A percentile compares a stretch with the other conserved stretches of the same genome.
These are phyloP conservation scores for Podabrus alpinus DNA, from an alignment of 2,888 invertebrate genomes.

Conservation along the genomic window DNA sequence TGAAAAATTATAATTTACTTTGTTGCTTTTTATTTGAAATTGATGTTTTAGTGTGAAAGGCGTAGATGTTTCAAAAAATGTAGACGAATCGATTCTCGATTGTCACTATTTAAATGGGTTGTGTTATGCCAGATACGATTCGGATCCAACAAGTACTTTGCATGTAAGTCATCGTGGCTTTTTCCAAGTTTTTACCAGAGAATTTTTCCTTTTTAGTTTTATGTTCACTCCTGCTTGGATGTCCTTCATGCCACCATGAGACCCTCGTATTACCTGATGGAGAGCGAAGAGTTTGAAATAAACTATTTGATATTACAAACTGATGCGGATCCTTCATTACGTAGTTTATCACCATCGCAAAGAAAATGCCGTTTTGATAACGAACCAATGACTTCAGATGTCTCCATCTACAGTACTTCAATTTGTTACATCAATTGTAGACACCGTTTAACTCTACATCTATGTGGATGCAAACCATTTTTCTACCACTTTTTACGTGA, in stretches of 20 bases:
- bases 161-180: constrained; percentile 41
- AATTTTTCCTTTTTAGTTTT: constrained; percentile 55
- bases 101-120: constrained; percentile 57
- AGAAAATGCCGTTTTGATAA: constrained; percentile 62
- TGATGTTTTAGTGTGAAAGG: constrained; percentile 18
- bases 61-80: constrained; percentile 10
- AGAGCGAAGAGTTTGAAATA: constrained; percentile 54
- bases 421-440: constrained; percentile 63
- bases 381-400: constrained; percentile 53
- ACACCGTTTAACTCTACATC: constrained; percentile 56
- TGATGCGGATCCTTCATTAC: constrained; percentile 55
- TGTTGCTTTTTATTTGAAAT: background rate
- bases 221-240: constrained; percentile 65
- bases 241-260: constrained; percentile 57
- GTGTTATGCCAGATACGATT: constrained; percentile 56
- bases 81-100: constrained; percentile 35
- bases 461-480: constrained; percentile 65
- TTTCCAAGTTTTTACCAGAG: background rate
- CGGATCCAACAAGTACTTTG: constrained; percentile 49
- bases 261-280: constrained; percentile 41
- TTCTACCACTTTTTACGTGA: constrained; percentile 63
- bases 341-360: constrained; percentile 55
- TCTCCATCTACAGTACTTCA: constrained; percentile 62
- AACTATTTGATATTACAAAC: constrained; percentile 59
- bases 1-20: constrained; percentile 45